phyloP scores from a whole-genome alignment of 2,797 vertebrate genomes.

The Pangasius krempfi region DNA sequence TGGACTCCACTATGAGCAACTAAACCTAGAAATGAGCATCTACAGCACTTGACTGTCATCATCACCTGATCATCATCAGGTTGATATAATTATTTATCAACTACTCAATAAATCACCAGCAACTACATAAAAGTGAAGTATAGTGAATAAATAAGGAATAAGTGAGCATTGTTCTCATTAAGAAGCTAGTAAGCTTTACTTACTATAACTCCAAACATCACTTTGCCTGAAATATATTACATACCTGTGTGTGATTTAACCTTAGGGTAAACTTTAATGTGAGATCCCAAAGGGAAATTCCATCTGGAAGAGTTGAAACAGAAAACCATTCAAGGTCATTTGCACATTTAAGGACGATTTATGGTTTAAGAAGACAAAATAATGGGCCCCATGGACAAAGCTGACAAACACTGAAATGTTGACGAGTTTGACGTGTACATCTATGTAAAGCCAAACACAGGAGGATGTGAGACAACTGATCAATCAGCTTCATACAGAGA shows the following conservation, averaged over 20 bases:
- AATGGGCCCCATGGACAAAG: neutral
- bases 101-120: neutral
- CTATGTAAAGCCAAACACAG: constrained; percentile 16
- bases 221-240: constrained; percentile 27
- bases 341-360: constrained; percentile 16
- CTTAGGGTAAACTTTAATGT: constrained; percentile 26
- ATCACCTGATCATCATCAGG: neutral
- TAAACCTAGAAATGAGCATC: neutral
- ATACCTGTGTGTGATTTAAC: constrained; percentile 28
- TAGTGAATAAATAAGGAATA: neutral
- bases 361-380: constrained; percentile 10
- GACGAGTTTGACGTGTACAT: neutral
- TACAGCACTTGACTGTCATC: neutral
- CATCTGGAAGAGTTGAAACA: constrained; percentile 3
- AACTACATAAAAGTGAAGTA: constrained; percentile 43
- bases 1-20: neutral
- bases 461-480: constrained; percentile 31
- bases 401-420: neutral
- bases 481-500: neutral
- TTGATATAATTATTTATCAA: neutral
- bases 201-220: constrained; percentile 30
- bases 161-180: neutral
- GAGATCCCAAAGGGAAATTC: constrained; percentile 2
- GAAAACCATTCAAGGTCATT: constrained; percentile 38
- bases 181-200: constrained; percentile 43